Conservation (phyloP, 2,888 invertebrate species). For the Brassicogethes aeneus region DNA sequence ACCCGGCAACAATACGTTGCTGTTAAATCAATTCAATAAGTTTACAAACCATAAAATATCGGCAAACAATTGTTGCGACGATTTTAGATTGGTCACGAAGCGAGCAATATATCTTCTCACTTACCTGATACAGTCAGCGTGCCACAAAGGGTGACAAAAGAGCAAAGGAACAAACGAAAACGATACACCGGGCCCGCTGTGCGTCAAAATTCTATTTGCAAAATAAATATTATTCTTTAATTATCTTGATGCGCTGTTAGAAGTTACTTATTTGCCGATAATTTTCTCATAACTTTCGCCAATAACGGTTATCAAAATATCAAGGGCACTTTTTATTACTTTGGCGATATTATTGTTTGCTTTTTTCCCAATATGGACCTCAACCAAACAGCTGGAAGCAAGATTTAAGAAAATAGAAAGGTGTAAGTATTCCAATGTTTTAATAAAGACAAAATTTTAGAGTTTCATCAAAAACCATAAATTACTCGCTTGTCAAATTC, state of each 20-base stretch:
- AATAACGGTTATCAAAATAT: neutral
- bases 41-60: conserved; percentile 30
- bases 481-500: no score
- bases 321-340: no score
- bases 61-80: conserved; percentile 16
- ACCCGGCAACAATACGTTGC: conserved; percentile 15
- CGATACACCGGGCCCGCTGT: conserved; percentile 8
- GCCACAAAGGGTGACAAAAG: conserved; percentile 16
- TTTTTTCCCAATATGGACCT: no score
- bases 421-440: no score
- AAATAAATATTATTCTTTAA: conserved; percentile 36
- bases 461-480: no score
- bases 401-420: no score
- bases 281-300: neutral
- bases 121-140: conserved; percentile 15
- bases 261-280: neutral
- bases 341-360: no score
- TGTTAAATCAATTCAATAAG: conserved; percentile 26
- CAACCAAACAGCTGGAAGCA: no score
- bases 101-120: conserved; percentile 21
- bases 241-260: conserved; percentile 16
- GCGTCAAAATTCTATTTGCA: conserved; percentile 29
- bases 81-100: conserved; percentile 18
- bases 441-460: no score
- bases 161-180: conserved; percentile 9